Evolutionary conservation across 2,888 invertebrate species (phyloP).

Genomic region (Synanthedon tipuliformis): DNA sequence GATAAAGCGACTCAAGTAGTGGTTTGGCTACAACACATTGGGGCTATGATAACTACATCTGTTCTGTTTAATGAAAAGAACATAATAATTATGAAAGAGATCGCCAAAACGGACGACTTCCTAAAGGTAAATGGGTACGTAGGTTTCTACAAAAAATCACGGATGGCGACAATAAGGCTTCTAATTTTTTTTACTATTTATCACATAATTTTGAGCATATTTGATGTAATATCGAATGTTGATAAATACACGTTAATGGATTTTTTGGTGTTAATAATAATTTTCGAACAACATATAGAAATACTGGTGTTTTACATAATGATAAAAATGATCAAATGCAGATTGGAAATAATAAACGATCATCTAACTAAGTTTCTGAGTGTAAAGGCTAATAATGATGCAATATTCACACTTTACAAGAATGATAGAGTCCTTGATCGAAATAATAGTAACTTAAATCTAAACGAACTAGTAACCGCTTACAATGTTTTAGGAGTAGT

Average conservation of each 20-base stretch:
- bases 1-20: conserved; percentile 1
- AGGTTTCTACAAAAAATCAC: conserved; percentile 1
- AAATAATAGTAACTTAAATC: background rate
- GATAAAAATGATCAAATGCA: conserved; percentile 1
- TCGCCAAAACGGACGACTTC: conserved; percentile 1
- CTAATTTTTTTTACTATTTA: background rate
- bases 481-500: conserved; percentile 7
- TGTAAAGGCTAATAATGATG: background rate
- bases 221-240: background rate
- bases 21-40: conserved; percentile 1
- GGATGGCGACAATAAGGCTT: background rate
- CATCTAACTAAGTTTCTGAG: background rate
- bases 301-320: conserved; percentile 2
- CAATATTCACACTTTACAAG: background rate
- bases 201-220: background rate
- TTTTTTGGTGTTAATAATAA: background rate
- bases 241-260: background rate
- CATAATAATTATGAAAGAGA: conserved; percentile 2
- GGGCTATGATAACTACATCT: background rate
- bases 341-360: conserved; percentile 4
- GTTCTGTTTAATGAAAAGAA: conserved; percentile 1
- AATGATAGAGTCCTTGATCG: background rate
- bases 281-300: conserved; percentile 1
- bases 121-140: background rate
- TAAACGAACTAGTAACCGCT: conserved; percentile 3